Conservation (phyloP, 1,140 invertebrate species). For the Danaus plexippus region DNA sequence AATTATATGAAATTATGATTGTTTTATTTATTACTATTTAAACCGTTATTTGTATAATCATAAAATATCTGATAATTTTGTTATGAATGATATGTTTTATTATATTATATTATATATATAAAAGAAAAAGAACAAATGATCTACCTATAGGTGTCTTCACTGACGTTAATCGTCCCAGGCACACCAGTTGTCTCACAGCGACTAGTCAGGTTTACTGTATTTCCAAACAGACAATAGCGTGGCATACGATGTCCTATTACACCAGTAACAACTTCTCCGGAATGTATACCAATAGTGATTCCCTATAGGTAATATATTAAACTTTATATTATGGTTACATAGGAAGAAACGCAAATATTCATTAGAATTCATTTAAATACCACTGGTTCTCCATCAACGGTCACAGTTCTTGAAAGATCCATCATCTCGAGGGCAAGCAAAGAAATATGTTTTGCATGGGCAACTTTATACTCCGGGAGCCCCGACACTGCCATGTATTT, state of each 20-base stretch:
- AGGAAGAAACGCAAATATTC: no score
- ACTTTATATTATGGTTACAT: no score
- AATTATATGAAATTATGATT: conserved; percentile 15
- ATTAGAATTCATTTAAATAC: conserved; percentile 68
- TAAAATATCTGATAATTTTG: no score
- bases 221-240: conserved; percentile 97
- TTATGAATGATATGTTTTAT: no score
- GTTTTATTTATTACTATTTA: no score
- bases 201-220: conserved; percentile 96
- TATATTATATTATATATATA: no score
- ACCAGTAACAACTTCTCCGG: conserved; percentile 95
- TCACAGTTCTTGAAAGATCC: conserved; percentile 90
- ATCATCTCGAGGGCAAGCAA: conserved; percentile 95
- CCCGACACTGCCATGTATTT: conserved; percentile 99
- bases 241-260: conserved; percentile 98
- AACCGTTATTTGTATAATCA: no score
- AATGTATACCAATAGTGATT: conserved; percentile 97
- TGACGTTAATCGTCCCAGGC: conserved; percentile 93
- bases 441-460: conserved; percentile 94
- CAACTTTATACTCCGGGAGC: conserved; percentile 91
- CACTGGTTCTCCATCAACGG: conserved; percentile 87
- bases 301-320: conserved; percentile 72
- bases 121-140: conserved; percentile 19
- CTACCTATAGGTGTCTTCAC: conserved; percentile 93
- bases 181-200: conserved; percentile 95